Conservation (phyloP, 2,113 vertebrate genomes). For the Potamarius usumacintae region DNA sequence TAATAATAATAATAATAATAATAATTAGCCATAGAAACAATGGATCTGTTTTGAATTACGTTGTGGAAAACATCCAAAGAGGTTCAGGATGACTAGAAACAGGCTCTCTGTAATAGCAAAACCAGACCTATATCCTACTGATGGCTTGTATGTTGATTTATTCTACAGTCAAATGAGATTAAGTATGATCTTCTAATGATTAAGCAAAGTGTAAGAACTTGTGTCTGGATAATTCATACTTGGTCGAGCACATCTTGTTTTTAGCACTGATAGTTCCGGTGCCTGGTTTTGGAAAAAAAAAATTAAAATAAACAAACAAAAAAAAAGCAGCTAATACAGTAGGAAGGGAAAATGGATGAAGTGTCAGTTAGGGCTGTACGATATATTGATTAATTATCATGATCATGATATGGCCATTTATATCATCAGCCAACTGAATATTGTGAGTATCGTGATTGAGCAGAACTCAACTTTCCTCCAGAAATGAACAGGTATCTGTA, state of each 20-base stretch:
- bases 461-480: no score
- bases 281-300: neutral
- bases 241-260: constrained; percentile 5
- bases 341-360: neutral
- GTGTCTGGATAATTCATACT: neutral
- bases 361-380: no score
- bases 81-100: neutral
- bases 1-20: no score
- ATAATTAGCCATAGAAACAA: neutral
- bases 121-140: neutral
- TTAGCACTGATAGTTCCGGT: neutral
- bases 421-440: no score
- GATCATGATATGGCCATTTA: no score
- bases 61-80: neutral
- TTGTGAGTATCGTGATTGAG: no score
- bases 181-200: neutral
- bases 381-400: no score
- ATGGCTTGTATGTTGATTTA: neutral
- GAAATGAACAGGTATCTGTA: no score
- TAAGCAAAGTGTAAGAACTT: neutral
- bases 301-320: no score
- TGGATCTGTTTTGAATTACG: neutral
- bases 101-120: neutral
- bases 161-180: constrained; percentile 7
- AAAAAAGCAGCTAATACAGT: neutral